Evolutionary conservation across 2,113 vertebrate genomes (phyloP), one percentile per base, ranked within the genome.

Genomic region (Varanus komodoensis): DNA sequence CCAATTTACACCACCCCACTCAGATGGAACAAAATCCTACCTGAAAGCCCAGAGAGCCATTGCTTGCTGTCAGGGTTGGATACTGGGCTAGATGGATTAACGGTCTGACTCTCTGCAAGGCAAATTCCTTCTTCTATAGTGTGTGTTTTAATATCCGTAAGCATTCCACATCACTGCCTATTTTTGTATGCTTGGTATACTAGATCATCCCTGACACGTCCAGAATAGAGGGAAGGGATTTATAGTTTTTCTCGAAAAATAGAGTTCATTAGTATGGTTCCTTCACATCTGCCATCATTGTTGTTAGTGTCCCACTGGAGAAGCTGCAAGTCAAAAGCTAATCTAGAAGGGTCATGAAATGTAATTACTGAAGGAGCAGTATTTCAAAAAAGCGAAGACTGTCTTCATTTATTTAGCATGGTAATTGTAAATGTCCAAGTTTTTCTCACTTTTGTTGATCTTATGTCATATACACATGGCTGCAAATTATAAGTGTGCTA

Each of bases 271-370:
- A 84, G 68, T 96, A 73, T 91, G 86, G 88, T 34, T 84, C 57
- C 57, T 14, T 61, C 57, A 61, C 57, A 61, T 61, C 57, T 61
- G 57, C 87, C 25, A 89, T 93, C 29, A 84, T 90, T 93, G 90
- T 75, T 94, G 73, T 82, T 80, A 29, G 86, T 92, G 85, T 84
- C 8, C 25, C 90, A 86, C 78, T 89, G 25, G 91, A 96, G 90
- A 92, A 94, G 93, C 71, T 87, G 91, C 96, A 92, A 93, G 92
- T 94, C 93, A 95, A 91, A 93, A 89, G 54, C 75, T 85, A 74
- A 95, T 80, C 78, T 80, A 52, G 44, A 80, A 52, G 29, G 77
- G 44, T 29, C 77, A 61, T 61, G 57, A 61, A 61, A 61, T 61
- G 15, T 61, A 61, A 61, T 61, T 61, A 11, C 57, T 14, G 57